phyloP scores from a whole-genome alignment of 2,113 vertebrate genomes.

The Brachypodius melanocephalos region DNA sequence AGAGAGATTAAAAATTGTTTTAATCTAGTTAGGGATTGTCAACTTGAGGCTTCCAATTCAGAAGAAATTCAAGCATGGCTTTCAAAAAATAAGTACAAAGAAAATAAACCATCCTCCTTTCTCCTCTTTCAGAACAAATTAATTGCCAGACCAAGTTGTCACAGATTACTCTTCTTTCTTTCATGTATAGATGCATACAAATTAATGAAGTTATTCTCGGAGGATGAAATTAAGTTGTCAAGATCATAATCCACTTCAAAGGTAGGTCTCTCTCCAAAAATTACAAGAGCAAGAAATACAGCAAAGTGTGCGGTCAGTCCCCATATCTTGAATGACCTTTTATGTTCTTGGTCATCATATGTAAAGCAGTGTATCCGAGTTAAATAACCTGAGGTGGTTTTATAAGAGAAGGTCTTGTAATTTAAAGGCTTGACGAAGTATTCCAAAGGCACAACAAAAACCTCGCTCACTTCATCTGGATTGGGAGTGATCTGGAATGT shows the following conservation, averaged over 20 bases:
- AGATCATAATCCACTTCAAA: slow-evolving; percentile 80
- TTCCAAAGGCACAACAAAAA: slow-evolving; percentile 85
- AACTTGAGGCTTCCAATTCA: not conserved
- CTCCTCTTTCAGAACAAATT: not conserved
- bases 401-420: slow-evolving; percentile 35
- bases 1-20: not conserved
- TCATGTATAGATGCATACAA: not conserved
- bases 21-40: not conserved
- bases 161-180: slow-evolving; percentile 77
- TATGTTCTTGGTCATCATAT: slow-evolving; percentile 71
- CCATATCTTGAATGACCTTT: slow-evolving; percentile 77
- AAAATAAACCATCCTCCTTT: not conserved
- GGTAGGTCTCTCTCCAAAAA: slow-evolving; percentile 73
- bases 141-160: slow-evolving; percentile 4
- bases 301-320: slow-evolving; percentile 85
- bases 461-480: slow-evolving; percentile 85
- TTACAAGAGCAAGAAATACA: slow-evolving; percentile 76
- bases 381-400: not conserved
- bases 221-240: slow-evolving; percentile 59
- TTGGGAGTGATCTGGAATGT: slow-evolving; percentile 81
- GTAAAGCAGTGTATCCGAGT: slow-evolving; percentile 72
- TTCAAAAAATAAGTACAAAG: not conserved
- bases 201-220: slow-evolving; percentile 51
- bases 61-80: not conserved
- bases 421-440: slow-evolving; percentile 77